Base-by-base conservation (phyloP, 2,797 vertebrate species). In the Sebastes diploproa region DNA sequence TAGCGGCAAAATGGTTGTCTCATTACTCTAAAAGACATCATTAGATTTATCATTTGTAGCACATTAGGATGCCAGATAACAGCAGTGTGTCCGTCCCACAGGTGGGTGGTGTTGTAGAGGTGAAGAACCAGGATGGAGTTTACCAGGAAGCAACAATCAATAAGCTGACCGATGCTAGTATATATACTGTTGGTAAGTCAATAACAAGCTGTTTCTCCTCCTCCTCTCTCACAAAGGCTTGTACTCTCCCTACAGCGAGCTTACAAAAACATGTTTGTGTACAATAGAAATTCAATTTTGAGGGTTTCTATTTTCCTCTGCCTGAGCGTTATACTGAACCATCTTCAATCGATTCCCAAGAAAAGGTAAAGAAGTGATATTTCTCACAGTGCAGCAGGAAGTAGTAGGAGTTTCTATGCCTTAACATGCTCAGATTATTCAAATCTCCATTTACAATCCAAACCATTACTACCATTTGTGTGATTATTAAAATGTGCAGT, bases 171-270 rank as follows among this genome's bases (percentile, higher is more conserved):
- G 96, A 96, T 52, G 96, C 96, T 2, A 96, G 96, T 81, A 92
- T 96, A 87, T 96, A 96, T 82, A 96, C 96, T 72, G 96, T 96
- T 36, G 96, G 96, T 96, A 86, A 95, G 96, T 94, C 81, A 38
- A 81, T 78, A 73, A 65, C 23, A 58, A 67, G 25, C n/a, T 10
- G 62, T 56, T 71, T 32, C 30, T 29, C 60, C 63, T 72, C 34
- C 50, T 55, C 23, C 20, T 8, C 61, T 42, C 54, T 60, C 52
- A 23, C 42, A 20, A 11, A 52, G 13, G 60, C 65, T 50, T 38
- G 29, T 36, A 1, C 30, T 72, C 66, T 69, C 18, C 65, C 22
- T 38, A 7, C 64, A 34, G 29, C n/a, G 5, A n/a, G 7, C 1
- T 36, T 67, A 4, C 20, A 32, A 65, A 69, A 67, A 56, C 16